Percentiles rank a stretch among this genome's conserved stretches.
phyloP scores from a whole-genome alignment of 2,888 invertebrate species.

The Gryllus longicercus region DNA sequence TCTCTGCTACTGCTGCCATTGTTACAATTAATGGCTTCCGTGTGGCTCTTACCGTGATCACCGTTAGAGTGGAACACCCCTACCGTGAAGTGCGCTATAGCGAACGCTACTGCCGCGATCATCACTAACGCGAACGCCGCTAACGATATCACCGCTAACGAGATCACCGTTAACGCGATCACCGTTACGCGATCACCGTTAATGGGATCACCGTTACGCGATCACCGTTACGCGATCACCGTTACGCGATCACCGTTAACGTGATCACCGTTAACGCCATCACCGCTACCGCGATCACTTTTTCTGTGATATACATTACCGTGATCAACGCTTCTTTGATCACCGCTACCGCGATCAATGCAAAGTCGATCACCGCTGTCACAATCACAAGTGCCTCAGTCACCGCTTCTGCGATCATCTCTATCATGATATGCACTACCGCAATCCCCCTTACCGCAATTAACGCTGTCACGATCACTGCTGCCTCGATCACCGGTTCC shows the following conservation, averaged over 20 bases:
- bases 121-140: too few species aligned
- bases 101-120: too few species aligned
- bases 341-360: background rate
- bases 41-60: too few species aligned
- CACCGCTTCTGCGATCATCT: background rate
- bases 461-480: too few species aligned
- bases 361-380: background rate
- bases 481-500: background rate
- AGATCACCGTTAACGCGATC: too few species aligned
- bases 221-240: too few species aligned
- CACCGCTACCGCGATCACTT: background rate
- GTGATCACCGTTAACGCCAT: background rate
- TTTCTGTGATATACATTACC: background rate
- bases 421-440: background rate
- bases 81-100: too few species aligned
- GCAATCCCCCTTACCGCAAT: accelerated
- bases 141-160: too few species aligned
- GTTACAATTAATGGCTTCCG: too few species aligned
- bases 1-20: too few species aligned
- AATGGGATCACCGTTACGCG: too few species aligned
- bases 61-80: too few species aligned
- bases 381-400: background rate
- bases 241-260: background rate
- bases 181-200: background rate
- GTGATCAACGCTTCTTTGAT: background rate